Base-by-base conservation (phyloP, 2,888 invertebrate species). In the Dasysyrphus albostriatus region DNA sequence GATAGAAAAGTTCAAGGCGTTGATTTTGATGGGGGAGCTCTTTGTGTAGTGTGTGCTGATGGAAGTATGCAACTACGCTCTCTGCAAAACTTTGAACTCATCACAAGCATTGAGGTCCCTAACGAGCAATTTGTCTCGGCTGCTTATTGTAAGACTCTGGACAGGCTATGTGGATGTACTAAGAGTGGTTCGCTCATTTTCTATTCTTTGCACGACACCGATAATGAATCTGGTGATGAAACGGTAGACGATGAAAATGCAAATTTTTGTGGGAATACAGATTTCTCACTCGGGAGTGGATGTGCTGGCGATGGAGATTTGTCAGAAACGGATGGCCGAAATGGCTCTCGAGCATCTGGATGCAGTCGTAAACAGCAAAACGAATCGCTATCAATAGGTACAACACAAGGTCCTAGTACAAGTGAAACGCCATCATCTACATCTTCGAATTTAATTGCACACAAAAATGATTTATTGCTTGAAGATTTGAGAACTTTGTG, bases 121-220 rank as follows among this genome's bases (percentile, higher is more conserved):
- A 94, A 94, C 49, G 95, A 95, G 58, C 95, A 95, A 90, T 97
- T 98, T 90, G 95, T 97, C 14, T 96, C 97, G 0, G 96, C 96
- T 2, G 96, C 96, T 0, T 98, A 97, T 92, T 98, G 98, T 91
- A 96, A 96, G 79, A 97, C 97, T 93, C 94, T 98, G 81, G 98
- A 98, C 90, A 94, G 97, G 63, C 93, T 98, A 39, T 98, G 98
- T 91, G 96, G 96, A 2, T 96, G 97, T 56, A 97, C 98, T 0
- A 95, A 95, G 89, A 94, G 95, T 73, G 98, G 98, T 5, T 95
- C 96, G 87, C 94, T 98, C 69, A 96, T 97, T 90, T 98, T 98
- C 93, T 97, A 96, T 90, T 95, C 96, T 0, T 93, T 97, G 34
- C 95, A 95, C 85, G 95, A 96, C 78, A 93, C 94, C 0, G 96